Evolutionary conservation across 1,140 invertebrate genomes (phyloP), one percentile per base, ranked within the genome.

Genomic region (Caenorhabditis latens): DNA sequence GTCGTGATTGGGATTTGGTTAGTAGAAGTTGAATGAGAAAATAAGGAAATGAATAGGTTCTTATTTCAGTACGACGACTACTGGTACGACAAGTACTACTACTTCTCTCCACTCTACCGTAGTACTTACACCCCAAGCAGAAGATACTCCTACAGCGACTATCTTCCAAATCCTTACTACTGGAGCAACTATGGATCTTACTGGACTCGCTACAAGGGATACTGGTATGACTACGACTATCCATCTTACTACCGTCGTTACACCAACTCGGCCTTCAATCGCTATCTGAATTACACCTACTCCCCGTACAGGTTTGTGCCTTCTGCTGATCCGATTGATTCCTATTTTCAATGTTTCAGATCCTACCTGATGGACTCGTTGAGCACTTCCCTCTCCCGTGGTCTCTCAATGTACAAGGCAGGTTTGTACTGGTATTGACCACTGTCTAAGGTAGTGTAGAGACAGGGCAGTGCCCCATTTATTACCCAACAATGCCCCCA

Each of bases 61-160:
- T 43, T n/a, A 24, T 86, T 88, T 83, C 67, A 89, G 88, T 84
- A 88, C 83, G 88, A 89, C 63, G 88, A 89, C 84, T 88, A 89
- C 79, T 89, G 88, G 88, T 89, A 88, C 82, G 84, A 89, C 84
- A 58, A 82, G 42, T 89, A 89, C 87, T 85, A 89, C 87, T 89
- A 89, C 83, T 88, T 84, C 87, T 88, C 87, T 50, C 87, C 87
- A 24, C 84, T 88, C 42, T 88, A 88, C 75, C 67, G 67, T 53
- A 50, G 85, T n/a, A 32, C 84, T 40, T 85, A 88, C 86, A 85
- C 63, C 43, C 86, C 88, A 40, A 57, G 55, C 40, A 58, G 88
- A 50, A 84, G 82, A 82, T 89, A 89, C 79, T 89, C 53, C 86
- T 85, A 89, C 83, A 84, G 86, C 50, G 88, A 89, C 71, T 89